These are phyloP conservation scores for Scomber scombrus DNA, from an alignment of 2,113 vertebrate genomes.

Conservation along the genomic window DNA sequence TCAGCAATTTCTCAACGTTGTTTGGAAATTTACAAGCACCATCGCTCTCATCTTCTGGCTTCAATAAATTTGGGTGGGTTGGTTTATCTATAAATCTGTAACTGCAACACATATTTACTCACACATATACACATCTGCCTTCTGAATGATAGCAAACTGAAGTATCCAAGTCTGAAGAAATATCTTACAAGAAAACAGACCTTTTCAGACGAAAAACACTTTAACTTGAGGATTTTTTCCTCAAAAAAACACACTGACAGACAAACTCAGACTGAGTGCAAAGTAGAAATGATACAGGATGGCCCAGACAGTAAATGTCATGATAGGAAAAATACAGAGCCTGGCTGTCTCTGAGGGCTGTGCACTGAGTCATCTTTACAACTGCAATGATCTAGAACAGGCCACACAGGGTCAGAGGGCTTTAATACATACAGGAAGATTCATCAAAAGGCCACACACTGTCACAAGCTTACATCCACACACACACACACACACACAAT, in stretches of 20 bases:
- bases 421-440: slow-evolving; percentile 69
- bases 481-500: slow-evolving; percentile 40
- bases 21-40: slow-evolving; percentile 64
- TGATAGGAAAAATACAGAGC: slow-evolving; percentile 61
- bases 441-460: slow-evolving; percentile 69
- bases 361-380: slow-evolving; percentile 69
- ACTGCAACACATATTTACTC: slow-evolving; percentile 65
- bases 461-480: slow-evolving; percentile 49
- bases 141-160: slow-evolving; percentile 40
- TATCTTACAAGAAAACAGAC: slow-evolving; percentile 21
- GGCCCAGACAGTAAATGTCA: slow-evolving; percentile 77
- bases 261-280: slow-evolving; percentile 21
- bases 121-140: slow-evolving; percentile 44
- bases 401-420: slow-evolving; percentile 71
- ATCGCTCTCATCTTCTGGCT: slow-evolving; percentile 58
- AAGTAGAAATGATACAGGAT: slow-evolving; percentile 44
- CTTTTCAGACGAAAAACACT: slow-evolving; percentile 24
- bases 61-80: slow-evolving; percentile 57
- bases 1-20: slow-evolving; percentile 10
- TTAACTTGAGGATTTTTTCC: slow-evolving; percentile 28
- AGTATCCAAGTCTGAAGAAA: slow-evolving; percentile 32
- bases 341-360: slow-evolving; percentile 61
- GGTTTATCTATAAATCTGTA: slow-evolving; percentile 75
- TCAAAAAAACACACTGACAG: not conserved
- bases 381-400: slow-evolving; percentile 71